phyloP scores from a whole-genome alignment of 2,113 vertebrate genomes.

The Sinocyclocheilus anophthalmus region DNA sequence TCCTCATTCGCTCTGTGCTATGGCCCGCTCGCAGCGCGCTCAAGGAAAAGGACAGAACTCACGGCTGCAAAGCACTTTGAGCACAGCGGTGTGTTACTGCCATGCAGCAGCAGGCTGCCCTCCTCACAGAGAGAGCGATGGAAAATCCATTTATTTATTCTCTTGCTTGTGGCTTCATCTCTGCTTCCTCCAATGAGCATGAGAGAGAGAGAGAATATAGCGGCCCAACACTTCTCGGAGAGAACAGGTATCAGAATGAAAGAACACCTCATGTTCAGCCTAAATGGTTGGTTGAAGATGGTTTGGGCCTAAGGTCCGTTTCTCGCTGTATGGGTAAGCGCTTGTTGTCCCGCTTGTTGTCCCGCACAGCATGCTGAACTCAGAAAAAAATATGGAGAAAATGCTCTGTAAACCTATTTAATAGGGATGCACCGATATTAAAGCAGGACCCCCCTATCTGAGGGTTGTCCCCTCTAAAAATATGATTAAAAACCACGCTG shows the following conservation, averaged over 20 bases:
- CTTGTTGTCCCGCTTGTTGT: background rate
- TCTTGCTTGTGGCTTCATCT: slow-evolving; percentile 41
- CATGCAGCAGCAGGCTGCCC: slow-evolving; percentile 2
- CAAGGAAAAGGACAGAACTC: background rate
- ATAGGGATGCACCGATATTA: too few species aligned
- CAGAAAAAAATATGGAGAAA: background rate
- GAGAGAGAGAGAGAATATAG: slow-evolving; percentile 3
- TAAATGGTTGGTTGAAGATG: background rate
- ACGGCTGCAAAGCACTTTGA: slow-evolving; percentile 44
- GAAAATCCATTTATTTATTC: slow-evolving; percentile 62
- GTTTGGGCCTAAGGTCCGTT: background rate
- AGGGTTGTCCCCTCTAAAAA: too few species aligned
- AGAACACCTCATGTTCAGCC: background rate
- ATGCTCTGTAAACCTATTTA: background rate
- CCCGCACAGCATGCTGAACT: background rate
- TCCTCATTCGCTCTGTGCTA: background rate
- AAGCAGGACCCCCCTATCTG: too few species aligned
- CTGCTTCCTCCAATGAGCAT: background rate
- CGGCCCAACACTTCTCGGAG: background rate
- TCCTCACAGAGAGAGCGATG: slow-evolving; percentile 4
- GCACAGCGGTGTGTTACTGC: slow-evolving; percentile 41
- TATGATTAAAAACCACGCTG: too few species aligned
- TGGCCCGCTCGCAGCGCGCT: background rate
- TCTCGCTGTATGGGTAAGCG: background rate
- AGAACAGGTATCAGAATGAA: background rate